Conservation (phyloP, 1,140 invertebrate genomes). For the Drosophila arizonae region DNA sequence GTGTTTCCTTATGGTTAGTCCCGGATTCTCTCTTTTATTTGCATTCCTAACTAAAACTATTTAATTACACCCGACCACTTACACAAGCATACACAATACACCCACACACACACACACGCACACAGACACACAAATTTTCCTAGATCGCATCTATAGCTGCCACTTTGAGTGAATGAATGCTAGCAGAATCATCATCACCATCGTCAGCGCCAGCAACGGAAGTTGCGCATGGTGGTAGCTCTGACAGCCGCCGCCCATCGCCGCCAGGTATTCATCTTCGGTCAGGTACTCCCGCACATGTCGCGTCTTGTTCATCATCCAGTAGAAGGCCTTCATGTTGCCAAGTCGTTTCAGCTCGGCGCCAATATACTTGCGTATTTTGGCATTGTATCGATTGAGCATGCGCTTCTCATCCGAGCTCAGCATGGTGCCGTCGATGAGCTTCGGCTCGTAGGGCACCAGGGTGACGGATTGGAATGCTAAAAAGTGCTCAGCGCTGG, state of each 20-base stretch:
- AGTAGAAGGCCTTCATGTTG: conserved; percentile 88
- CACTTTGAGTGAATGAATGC: conserved; percentile 9
- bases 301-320: conserved; percentile 91
- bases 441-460: conserved; percentile 95
- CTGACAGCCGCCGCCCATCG: conserved; percentile 34
- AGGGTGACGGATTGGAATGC: conserved; percentile 93
- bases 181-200: conserved; percentile 20
- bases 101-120: conserved; percentile 18
- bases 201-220: conserved; percentile 7
- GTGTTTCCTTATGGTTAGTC: conserved; percentile 61
- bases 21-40: conserved; percentile 64
- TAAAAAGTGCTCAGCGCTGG: conserved; percentile 84
- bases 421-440: conserved; percentile 92
- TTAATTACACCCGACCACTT: conserved; percentile 35
- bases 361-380: conserved; percentile 88
- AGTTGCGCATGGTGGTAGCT: conserved; percentile 2
- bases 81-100: conserved; percentile 27
- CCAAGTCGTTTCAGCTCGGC: conserved; percentile 87
- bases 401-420: conserved; percentile 89
- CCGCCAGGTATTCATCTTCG: conserved; percentile 76
- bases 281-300: conserved; percentile 85
- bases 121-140: background rate
- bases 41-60: conserved; percentile 73
- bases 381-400: conserved; percentile 91
- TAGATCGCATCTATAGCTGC: conserved; percentile 15